A percentile compares a stretch with the other conserved stretches of the same genome.
These are phyloP conservation scores for Hydropsyche tenuis DNA, from an alignment of 1,140 invertebrate genomes.

Conservation along the genomic window DNA sequence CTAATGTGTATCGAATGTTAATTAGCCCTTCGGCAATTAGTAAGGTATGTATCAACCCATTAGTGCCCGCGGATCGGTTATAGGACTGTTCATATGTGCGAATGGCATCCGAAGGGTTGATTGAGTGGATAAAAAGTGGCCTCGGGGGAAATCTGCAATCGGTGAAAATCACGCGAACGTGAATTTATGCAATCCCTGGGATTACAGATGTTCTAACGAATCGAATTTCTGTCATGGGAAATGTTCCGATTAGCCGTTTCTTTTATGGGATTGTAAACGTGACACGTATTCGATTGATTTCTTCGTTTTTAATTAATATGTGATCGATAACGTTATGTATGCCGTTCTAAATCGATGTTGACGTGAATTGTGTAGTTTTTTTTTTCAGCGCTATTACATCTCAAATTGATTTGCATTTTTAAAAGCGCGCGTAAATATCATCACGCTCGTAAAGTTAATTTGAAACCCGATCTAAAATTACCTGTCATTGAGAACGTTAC, in stretches of 20 bases:
- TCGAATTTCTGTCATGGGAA: too few relatives aligned
- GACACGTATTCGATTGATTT: background rate
- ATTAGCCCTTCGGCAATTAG: too few relatives aligned
- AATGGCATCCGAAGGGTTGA: background rate
- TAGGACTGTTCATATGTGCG: too few relatives aligned
- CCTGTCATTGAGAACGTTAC: conserved; percentile 25
- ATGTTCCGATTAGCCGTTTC: too few relatives aligned
- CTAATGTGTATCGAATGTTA: too few relatives aligned
- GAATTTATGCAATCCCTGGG: too few relatives aligned
- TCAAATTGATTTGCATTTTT: conserved; percentile 13
- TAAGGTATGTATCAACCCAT: too few relatives aligned
- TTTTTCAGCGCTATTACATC: background rate
- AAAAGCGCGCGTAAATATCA: conserved; percentile 25
- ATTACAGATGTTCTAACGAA: too few relatives aligned
- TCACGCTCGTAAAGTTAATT: conserved; percentile 16
- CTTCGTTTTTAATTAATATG: background rate
- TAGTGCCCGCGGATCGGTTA: too few relatives aligned
- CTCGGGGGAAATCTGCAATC: conserved; percentile 2
- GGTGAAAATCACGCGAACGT: background rate
- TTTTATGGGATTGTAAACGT: background rate
- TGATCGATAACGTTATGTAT: background rate
- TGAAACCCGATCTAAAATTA: conserved; percentile 20
- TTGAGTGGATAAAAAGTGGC: background rate
- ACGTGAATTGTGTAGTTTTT: conserved; percentile 11
- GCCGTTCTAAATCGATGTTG: conserved; percentile 1